Base-by-base conservation (phyloP, 2,888 invertebrate species). In the Tetramorium bicarinatum region DNA sequence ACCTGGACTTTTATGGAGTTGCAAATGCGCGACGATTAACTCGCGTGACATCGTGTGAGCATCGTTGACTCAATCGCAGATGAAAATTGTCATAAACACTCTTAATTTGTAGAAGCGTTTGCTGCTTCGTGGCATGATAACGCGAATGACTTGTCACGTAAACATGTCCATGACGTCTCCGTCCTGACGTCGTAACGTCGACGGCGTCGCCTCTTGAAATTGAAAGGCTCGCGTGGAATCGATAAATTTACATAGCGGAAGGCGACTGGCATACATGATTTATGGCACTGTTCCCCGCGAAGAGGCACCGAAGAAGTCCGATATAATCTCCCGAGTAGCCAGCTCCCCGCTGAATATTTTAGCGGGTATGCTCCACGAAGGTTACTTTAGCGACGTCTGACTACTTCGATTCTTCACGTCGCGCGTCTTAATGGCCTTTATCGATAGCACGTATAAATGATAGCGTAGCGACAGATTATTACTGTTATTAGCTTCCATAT, bases 231-330 rank as follows among this genome's bases (percentile, higher is more conserved):
- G 15, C 25, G 44, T 25, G 47, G 69, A 76, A 75, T 85, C 83
- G 85, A 87, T 72, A 87, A 76, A 76, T 83, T 83, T 82, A 61
- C 81, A 62, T 54, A 62, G 77, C 25, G 44, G 72, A 74, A 77
- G 81, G 80, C 74, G 85, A 85, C 79, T 69, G 71, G 79, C 81
- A 86, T 90, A 82, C 82, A 90, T 89, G 90, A 90, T 90, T 89
- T 88, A 90, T 88, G 69, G 74, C 79, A 66, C 82, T 86, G 77
- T 82, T 85, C 77, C 34, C 49, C 59, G 61, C 66, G 84, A 72
- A 56, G 81, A 84, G 82, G 81, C 72, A 81, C 67, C 85, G 74
- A 85, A 88, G 87, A 88, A 88, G 88, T 90, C 87, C 87, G 88
- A 88, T 89, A 87, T 89, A 88, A 90, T 90, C 90, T 88, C 85